Base-by-base conservation (phyloP, 2,797 vertebrate species). In the Podarcis lilfordi region DNA sequence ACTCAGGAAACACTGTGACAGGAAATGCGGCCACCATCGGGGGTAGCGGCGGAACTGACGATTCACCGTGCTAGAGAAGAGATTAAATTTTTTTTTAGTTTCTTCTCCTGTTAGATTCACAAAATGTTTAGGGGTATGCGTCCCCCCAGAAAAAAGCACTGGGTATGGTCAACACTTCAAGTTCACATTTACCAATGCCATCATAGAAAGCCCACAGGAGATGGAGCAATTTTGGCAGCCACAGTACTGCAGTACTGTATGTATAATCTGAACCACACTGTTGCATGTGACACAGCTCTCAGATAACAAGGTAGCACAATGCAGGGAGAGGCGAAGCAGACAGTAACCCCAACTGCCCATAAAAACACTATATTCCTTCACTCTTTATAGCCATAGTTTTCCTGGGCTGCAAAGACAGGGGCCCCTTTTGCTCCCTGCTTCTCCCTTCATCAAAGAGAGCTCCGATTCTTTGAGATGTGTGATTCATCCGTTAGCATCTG, bases 401-500 rank as follows among this genome's bases (percentile, higher is more conserved):
- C 32, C 80, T 79, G 35, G 8, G 25, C 15, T 87, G 32, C 37
- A 76, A 13, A 74, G 59, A 72, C 78, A 85, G 10, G 2, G 11
- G 50, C 5, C 0, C 7, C 19, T 59, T 91, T 93, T 79, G 69
- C 79, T 29, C 55, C 50, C 13, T 37, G 4, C 43, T 9, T 74
- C 59, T 40, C 29, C 55, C 3, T 64, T 21, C 78, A 40, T 37
- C 77, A 72, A 89, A 82, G 21, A 45, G 45, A 89, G 15, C 5
- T 91, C 80, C 79, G 78, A 8, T 76, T 77, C 82, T 91, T 88
- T 76, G 77, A 76, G 83, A 19, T 21, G 35, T 61, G 32, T 45
- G 71, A n/a, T 55, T 59, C 77, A 91, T 86, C 71, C 23, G 13
- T 88, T 88, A 71, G 72, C 78, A 89, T 81, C 77, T 78, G 59